A percentile compares a stretch with the other conserved stretches of the same genome.
phyloP scores from a whole-genome alignment of 2,797 vertebrate species.

The Malurus leucopterus region DNA sequence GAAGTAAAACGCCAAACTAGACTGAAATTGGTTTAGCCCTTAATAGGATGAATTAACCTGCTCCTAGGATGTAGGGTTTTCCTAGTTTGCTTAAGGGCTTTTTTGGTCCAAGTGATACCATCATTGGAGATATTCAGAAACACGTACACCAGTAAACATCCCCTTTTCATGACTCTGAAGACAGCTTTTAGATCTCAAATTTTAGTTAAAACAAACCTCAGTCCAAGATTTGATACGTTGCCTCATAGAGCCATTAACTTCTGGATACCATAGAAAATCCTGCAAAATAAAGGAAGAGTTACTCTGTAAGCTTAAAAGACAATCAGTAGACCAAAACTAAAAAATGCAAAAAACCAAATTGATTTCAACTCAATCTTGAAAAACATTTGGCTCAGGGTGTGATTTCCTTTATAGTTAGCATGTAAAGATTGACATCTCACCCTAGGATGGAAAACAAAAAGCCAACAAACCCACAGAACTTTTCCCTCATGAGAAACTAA shows the following conservation, averaged over 20 bases:
- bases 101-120: neutral
- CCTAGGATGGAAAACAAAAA: neutral
- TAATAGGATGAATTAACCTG: neutral
- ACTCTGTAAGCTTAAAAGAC: neutral
- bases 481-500: neutral
- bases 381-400: neutral
- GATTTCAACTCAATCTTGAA: neutral
- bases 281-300: slow-evolving; percentile 62
- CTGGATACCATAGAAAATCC: slow-evolving; percentile 95
- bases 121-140: neutral
- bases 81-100: neutral
- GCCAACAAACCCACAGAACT: neutral
- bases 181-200: neutral
- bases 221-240: slow-evolving; percentile 86
- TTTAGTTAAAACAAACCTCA: slow-evolving; percentile 71
- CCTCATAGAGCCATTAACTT: slow-evolving; percentile 95
- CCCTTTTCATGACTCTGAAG: neutral
- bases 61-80: neutral
- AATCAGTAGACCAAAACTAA: neutral
- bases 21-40: neutral
- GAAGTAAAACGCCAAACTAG: neutral
- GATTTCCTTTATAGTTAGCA: neutral
- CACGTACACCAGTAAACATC: neutral
- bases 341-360: neutral
- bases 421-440: neutral